Percentiles rank a stretch among this genome's conserved stretches.
phyloP scores from a whole-genome alignment of 2,888 invertebrate genomes.

The Metellina segmentata region DNA sequence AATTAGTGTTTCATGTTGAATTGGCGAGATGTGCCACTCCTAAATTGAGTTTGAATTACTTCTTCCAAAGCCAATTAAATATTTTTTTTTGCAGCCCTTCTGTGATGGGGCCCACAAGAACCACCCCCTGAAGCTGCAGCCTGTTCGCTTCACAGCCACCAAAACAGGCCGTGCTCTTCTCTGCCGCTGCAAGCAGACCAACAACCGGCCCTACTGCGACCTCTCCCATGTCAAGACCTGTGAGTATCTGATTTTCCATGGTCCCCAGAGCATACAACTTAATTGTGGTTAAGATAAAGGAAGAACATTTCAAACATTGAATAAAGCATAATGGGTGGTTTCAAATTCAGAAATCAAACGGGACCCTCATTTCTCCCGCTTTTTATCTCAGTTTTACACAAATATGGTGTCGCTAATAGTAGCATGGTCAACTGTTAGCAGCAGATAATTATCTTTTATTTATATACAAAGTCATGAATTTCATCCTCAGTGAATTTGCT shows the following conservation, averaged over 20 bases:
- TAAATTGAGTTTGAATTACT: too few relatives aligned
- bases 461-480: too few relatives aligned
- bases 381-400: background rate
- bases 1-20: too few relatives aligned
- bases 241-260: constrained; percentile 30
- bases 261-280: background rate
- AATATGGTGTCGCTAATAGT: background rate
- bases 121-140: constrained; percentile 63
- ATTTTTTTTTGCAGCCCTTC: constrained; percentile 79
- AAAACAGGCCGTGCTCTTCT: constrained; percentile 66
- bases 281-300: background rate
- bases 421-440: background rate
- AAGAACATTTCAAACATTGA: background rate
- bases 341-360: too few relatives aligned
- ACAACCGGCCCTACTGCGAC: constrained; percentile 77
- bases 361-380: background rate
- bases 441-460: too few relatives aligned
- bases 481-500: too few relatives aligned
- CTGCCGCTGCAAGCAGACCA: constrained; percentile 77
- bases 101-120: constrained; percentile 80
- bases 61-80: background rate
- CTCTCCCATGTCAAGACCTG: constrained; percentile 76
- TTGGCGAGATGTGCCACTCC: too few relatives aligned
- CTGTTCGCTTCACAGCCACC: constrained; percentile 65
- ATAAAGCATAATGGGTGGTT: background rate